These are phyloP conservation scores for Idaea aversata DNA, from an alignment of 2,888 invertebrate species.

Conservation along the genomic window DNA sequence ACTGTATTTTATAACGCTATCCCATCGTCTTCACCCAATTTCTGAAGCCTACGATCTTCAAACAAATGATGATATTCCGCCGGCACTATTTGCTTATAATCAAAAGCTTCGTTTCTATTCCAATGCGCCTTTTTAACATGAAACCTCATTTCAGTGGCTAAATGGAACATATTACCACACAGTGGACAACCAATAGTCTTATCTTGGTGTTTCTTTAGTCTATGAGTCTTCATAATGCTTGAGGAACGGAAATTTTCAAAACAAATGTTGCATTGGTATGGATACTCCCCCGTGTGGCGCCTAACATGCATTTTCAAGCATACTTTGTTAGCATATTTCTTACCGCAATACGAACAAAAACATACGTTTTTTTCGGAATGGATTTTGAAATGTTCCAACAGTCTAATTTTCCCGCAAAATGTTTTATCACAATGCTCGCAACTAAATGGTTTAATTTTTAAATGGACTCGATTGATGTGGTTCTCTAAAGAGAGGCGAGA, in stretches of 20 bases:
- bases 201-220: slow-evolving; percentile 45
- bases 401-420: slow-evolving; percentile 37
- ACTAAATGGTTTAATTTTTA: slow-evolving; percentile 24
- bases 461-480: slow-evolving; percentile 24
- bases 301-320: slow-evolving; percentile 48
- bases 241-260: slow-evolving; percentile 46
- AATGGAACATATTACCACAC: slow-evolving; percentile 46
- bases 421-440: slow-evolving; percentile 21
- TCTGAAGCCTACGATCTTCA: slow-evolving; percentile 28
- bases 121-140: slow-evolving; percentile 52
- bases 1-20: background rate
- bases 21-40: slow-evolving; percentile 10
- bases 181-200: slow-evolving; percentile 44
- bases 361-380: slow-evolving; percentile 36
- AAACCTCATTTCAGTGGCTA: slow-evolving; percentile 45
- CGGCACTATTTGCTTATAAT: slow-evolving; percentile 39
- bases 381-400: slow-evolving; percentile 39
- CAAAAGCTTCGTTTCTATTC: slow-evolving; percentile 43
- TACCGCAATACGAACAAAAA: slow-evolving; percentile 38
- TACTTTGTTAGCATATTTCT: slow-evolving; percentile 46
- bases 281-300: slow-evolving; percentile 47
- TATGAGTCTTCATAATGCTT: slow-evolving; percentile 47
- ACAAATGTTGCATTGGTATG: slow-evolving; percentile 48
- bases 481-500: slow-evolving; percentile 23
- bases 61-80: slow-evolving; percentile 39